Percentiles rank a stretch among this genome's conserved stretches.
Evolutionary conservation across 2,888 invertebrate genomes (phyloP).

Genomic region (Aleiodes testaceus): DNA sequence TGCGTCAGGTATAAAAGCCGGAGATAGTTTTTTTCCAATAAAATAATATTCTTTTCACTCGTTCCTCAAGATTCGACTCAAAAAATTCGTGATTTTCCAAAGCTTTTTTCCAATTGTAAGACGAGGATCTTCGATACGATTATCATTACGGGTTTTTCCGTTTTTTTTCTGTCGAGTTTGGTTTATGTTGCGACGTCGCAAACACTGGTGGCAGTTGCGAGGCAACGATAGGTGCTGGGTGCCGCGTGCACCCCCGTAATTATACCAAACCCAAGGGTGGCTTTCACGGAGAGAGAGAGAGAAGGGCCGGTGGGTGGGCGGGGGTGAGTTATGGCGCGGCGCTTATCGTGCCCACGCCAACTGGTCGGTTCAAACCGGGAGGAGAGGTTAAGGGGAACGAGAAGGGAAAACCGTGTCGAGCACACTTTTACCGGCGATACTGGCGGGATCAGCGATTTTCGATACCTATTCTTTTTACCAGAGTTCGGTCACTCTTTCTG

Average conservation of each 20-base stretch:
- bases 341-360: conserved; percentile 55
- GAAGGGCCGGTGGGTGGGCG: conserved; percentile 38
- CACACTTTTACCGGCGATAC: conserved; percentile 51
- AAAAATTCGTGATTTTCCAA: too few species aligned
- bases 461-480: conserved; percentile 45
- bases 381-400: conserved; percentile 12
- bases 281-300: conserved; percentile 31
- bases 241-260: conserved; percentile 41
- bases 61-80: too few species aligned
- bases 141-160: conserved; percentile 37
- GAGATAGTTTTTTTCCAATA: neutral
- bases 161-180: neutral
- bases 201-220: conserved; percentile 43
- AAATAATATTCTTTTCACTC: neutral
- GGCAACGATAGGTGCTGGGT: conserved; percentile 44
- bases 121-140: conserved; percentile 31
- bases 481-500: conserved; percentile 6
- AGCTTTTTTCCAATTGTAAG: too few species aligned
- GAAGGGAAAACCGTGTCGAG: conserved; percentile 42
- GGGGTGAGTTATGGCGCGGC: conserved; percentile 65
- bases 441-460: conserved; percentile 53
- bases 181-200: conserved; percentile 33
- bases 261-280: conserved; percentile 36
- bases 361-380: conserved; percentile 36
- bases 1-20: conserved; percentile 39